These are phyloP conservation scores for Sitobion miscanthi DNA, from an alignment of 1,140 invertebrate species.

Conservation along the genomic window DNA sequence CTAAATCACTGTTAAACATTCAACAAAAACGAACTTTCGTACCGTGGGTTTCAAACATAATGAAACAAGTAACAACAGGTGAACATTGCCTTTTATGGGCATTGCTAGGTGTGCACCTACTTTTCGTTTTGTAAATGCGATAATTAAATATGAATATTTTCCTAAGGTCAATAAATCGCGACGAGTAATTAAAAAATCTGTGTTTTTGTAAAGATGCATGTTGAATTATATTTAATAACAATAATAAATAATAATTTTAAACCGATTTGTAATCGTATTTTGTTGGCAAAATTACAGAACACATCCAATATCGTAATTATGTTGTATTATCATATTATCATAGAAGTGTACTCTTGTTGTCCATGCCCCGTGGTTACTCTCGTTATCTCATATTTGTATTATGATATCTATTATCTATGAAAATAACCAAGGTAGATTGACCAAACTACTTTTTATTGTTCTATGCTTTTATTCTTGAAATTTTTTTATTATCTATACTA, in stretches of 20 bases:
- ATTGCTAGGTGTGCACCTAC: conserved; percentile 45
- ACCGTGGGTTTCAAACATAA: neutral
- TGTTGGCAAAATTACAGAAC: neutral
- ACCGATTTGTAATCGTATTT: neutral
- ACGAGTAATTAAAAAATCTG: neutral
- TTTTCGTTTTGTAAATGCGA: conserved; percentile 56
- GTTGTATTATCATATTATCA: no score
- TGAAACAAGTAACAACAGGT: conserved; percentile 56
- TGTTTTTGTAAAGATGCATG: neutral
- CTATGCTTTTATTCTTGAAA: no score
- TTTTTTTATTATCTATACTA: no score
- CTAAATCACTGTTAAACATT: conserved; percentile 15
- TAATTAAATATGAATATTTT: conserved; percentile 16
- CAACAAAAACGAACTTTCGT: neutral
- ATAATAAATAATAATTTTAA: neutral
- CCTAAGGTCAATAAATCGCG: neutral
- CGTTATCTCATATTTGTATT: no score
- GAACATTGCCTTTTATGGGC: conserved; percentile 55
- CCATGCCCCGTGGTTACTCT: no score
- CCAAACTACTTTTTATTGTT: no score
- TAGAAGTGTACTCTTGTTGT: no score
- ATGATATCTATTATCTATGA: no score
- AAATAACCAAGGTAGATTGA: no score
- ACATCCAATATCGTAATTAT: no score
- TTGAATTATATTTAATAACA: neutral